Evolutionary conservation across 2,113 vertebrate species (phyloP).

Genomic region (Notothenia coriiceps): DNA sequence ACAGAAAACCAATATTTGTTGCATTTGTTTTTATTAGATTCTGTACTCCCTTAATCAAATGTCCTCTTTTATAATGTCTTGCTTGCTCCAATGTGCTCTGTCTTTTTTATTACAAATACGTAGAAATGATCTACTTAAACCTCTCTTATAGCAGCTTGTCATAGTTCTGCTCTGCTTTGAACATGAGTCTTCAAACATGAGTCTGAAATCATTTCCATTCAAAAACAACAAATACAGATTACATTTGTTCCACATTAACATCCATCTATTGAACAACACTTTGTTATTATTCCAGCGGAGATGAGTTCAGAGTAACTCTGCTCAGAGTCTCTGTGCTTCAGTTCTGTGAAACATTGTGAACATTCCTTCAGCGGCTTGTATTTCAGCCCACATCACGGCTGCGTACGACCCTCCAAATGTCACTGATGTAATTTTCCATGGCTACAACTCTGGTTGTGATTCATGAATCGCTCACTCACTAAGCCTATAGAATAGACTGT

Average conservation of each 20-base stretch:
- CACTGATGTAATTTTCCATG: conserved; percentile 48
- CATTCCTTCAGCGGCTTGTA: conserved; percentile 52
- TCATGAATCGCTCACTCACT: conserved; percentile 31
- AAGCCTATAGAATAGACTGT: neutral
- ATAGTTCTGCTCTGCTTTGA: neutral
- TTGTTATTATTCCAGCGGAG: neutral
- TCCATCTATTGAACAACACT: too few species aligned
- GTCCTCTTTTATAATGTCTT: neutral
- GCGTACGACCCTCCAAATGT: conserved; percentile 38
- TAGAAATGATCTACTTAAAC: neutral
- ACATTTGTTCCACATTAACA: too few species aligned
- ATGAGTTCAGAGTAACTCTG: conserved; percentile 4
- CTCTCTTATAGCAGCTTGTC: neutral
- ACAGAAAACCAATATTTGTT: too few species aligned
- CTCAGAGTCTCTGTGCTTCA: neutral
- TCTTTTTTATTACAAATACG: conserved; percentile 3
- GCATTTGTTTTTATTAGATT: neutral
- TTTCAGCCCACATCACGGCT: conserved; percentile 52
- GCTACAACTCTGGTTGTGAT: conserved; percentile 18
- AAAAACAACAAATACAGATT: neutral
- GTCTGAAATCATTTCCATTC: neutral
- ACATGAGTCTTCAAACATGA: neutral
- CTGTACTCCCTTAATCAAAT: neutral
- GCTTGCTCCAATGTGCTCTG: neutral
- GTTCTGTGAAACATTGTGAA: conserved; percentile 24